Conservation (phyloP, 64 coral and sea anemone species). For the Cladopsammia gracilis region DNA sequence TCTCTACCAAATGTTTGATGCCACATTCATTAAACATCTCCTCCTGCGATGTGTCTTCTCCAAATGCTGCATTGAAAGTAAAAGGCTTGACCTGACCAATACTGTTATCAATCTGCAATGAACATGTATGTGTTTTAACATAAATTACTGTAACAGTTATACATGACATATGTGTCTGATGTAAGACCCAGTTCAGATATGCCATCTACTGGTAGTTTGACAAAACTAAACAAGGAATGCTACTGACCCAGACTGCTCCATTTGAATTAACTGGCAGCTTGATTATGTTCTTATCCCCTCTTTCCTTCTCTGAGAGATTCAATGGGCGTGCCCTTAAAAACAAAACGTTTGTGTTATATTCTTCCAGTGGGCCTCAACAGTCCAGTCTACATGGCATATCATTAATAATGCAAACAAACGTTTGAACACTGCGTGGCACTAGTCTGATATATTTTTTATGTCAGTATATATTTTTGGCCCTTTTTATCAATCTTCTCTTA, state of each 20-base stretch:
- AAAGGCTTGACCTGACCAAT: constrained; percentile 98
- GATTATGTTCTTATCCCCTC: constrained; percentile 84
- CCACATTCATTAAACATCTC: constrained; percentile 96
- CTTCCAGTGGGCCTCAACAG: no score
- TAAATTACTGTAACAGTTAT: no score
- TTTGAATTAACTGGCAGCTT: constrained; percentile 72
- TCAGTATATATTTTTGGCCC: no score
- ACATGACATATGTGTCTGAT: no score
- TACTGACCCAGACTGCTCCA: constrained; percentile 87
- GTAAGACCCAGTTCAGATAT: no score
- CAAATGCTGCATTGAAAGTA: constrained; percentile 95
- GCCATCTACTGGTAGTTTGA: no score
- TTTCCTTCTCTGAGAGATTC: constrained; percentile 68
- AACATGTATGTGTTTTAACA: neutral
- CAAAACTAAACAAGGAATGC: neutral
- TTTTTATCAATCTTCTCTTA: no score
- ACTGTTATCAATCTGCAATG: constrained; percentile 92
- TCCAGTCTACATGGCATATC: no score
- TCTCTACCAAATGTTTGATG: constrained; percentile 95
- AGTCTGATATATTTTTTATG: no score
- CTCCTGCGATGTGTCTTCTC: constrained; percentile 73
- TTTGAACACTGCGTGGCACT: no score
- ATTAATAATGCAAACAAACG: no score
- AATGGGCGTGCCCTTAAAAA: constrained; percentile 80
- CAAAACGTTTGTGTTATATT: neutral